Percentiles rank a stretch among this genome's conserved stretches.
These are phyloP conservation scores for Oxycera nigricornis DNA, from an alignment of 2,888 invertebrate species.

Conservation along the genomic window DNA sequence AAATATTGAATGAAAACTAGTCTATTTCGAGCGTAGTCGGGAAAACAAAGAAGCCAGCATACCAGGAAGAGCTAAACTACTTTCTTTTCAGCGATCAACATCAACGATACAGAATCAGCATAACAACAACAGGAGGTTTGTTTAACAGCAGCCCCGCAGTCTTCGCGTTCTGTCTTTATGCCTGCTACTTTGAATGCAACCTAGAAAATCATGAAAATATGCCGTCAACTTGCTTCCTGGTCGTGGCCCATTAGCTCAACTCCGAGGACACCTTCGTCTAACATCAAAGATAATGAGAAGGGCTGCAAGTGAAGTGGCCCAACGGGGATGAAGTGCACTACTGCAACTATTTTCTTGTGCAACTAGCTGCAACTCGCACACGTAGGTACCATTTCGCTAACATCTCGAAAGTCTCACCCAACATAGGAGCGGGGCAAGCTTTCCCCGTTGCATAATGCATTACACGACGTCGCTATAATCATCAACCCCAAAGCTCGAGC, in stretches of 20 bases:
- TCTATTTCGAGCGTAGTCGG: neutral
- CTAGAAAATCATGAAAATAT: neutral
- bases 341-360: neutral
- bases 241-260: neutral
- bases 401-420: neutral
- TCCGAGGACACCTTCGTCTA: neutral
- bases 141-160: neutral
- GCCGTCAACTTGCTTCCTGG: constrained; percentile 3
- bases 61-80: neutral
- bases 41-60: neutral
- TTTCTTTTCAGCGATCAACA: neutral
- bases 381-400: neutral
- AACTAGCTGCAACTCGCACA: neutral
- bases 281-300: neutral
- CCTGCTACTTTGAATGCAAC: neutral
- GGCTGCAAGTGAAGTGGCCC: neutral
- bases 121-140: neutral
- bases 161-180: neutral
- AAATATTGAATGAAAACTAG: neutral
- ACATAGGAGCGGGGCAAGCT: neutral
- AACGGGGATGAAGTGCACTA: constrained; percentile 7
- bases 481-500: neutral
- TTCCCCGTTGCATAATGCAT: neutral
- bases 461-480: neutral
- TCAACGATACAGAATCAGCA: too few relatives aligned